These are phyloP conservation scores for Nannoperca australis DNA, from an alignment of 2,797 vertebrate genomes.

Conservation along the genomic window DNA sequence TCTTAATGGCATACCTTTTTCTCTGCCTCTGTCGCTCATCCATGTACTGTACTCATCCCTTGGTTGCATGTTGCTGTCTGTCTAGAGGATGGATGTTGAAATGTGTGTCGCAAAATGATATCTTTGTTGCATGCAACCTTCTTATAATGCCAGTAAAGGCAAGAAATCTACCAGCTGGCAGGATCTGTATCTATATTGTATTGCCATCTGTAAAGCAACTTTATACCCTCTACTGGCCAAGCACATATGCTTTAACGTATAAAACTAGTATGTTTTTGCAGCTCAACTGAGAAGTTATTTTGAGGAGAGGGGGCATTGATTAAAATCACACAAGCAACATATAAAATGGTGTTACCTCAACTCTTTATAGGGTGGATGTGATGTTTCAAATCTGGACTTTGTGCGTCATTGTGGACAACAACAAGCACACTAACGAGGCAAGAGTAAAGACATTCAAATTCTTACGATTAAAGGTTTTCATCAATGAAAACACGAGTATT, in stretches of 20 bases:
- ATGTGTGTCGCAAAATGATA: slow-evolving; percentile 34
- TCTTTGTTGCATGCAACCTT: slow-evolving; percentile 64
- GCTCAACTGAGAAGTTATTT: background rate
- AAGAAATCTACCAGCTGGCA: slow-evolving; percentile 12
- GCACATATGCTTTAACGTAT: slow-evolving; percentile 25
- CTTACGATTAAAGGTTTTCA: background rate
- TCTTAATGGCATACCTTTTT: slow-evolving; percentile 33
- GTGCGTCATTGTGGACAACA: slow-evolving; percentile 23
- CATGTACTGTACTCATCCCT: slow-evolving; percentile 18
- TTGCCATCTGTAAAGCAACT: slow-evolving; percentile 34
- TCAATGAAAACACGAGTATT: slow-evolving; percentile 4
- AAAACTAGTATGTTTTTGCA: background rate
- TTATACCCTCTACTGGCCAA: slow-evolving; percentile 48
- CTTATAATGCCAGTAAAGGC: slow-evolving; percentile 23
- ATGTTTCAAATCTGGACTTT: slow-evolving; percentile 25
- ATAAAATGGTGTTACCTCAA: slow-evolving; percentile 39
- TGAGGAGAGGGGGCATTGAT: slow-evolving; percentile 11
- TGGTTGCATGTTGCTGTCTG: slow-evolving; percentile 37
- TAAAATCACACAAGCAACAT: slow-evolving; percentile 35
- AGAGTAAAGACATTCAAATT: slow-evolving; percentile 11
- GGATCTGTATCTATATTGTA: slow-evolving; percentile 28
- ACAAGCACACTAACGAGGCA: slow-evolving; percentile 48
- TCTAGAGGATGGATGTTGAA: slow-evolving; percentile 18
- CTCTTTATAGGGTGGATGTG: slow-evolving; percentile 11
- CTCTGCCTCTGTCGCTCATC: slow-evolving; percentile 36